Percentiles rank a stretch among this genome's conserved stretches.
Conservation (phyloP, 2,797 vertebrate genomes). For the Vultur gryphus region DNA sequence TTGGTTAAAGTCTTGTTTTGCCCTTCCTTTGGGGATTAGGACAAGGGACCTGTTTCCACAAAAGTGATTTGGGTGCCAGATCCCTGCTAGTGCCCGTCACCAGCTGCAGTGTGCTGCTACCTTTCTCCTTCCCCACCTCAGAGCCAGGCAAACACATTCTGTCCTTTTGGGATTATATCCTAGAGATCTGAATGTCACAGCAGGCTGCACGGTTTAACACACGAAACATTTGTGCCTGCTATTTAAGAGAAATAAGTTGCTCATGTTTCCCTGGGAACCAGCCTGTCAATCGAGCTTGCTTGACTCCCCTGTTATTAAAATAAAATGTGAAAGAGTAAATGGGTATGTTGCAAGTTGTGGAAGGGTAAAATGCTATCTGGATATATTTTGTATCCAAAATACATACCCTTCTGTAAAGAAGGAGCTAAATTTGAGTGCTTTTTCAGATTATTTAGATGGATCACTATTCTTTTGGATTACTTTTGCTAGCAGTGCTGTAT, state of each 20-base stretch:
- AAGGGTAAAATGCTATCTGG: not conserved
- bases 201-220: slow-evolving; percentile 27
- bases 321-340: slow-evolving; percentile 1
- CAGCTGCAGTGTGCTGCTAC: not conserved
- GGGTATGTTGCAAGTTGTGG: not conserved
- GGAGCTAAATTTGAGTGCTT: not conserved
- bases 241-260: slow-evolving; percentile 50
- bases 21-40: not conserved
- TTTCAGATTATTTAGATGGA: not conserved
- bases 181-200: slow-evolving; percentile 34
- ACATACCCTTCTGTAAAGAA: not conserved
- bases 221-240: slow-evolving; percentile 31
- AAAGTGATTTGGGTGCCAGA: not conserved
- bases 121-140: not conserved
- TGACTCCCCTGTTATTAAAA: slow-evolving; percentile 32
- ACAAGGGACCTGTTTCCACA: not conserved
- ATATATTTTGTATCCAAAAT: not conserved
- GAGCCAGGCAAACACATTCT: not conserved
- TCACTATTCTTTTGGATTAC: not conserved
- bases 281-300: not conserved
- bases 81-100: not conserved
- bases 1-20: not conserved
- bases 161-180: not conserved
- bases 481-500: not conserved
- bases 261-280: slow-evolving; percentile 63